Evolutionary conservation across 2,888 invertebrate species (phyloP).

Genomic region (Bugula neritina): DNA sequence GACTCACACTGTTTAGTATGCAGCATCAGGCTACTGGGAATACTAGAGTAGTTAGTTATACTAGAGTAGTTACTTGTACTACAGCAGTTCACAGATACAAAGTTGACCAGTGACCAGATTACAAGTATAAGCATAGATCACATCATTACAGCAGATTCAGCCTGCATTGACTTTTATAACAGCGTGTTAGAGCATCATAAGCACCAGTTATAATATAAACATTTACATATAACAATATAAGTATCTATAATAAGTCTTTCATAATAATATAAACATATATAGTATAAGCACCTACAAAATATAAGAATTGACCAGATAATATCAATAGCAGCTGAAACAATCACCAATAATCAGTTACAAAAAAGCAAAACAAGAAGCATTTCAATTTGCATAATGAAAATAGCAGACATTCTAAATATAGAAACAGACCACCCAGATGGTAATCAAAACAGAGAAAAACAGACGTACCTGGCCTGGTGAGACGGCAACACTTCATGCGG

Average conservation of each 20-base stretch:
- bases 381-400: not conserved
- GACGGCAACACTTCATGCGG: constrained; percentile 96
- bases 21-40: too few relatives aligned
- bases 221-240: not conserved
- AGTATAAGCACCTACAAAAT: too few relatives aligned
- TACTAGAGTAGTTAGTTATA: too few relatives aligned
- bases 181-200: too few relatives aligned
- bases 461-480: constrained; percentile 64
- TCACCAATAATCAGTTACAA: not conserved
- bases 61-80: too few relatives aligned
- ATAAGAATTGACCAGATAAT: not conserved
- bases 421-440: too few relatives aligned
- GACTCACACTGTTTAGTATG: too few relatives aligned
- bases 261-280: not conserved
- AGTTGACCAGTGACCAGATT: too few relatives aligned
- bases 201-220: not conserved
- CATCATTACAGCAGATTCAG: too few relatives aligned
- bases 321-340: not conserved
- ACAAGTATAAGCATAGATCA: too few relatives aligned
- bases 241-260: not conserved
- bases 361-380: not conserved
- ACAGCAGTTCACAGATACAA: too few relatives aligned
- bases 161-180: too few relatives aligned
- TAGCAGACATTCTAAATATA: not conserved
- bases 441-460: not conserved